phyloP scores from a whole-genome alignment of 2,797 vertebrate genomes.

The Gallinago nigripennis region DNA sequence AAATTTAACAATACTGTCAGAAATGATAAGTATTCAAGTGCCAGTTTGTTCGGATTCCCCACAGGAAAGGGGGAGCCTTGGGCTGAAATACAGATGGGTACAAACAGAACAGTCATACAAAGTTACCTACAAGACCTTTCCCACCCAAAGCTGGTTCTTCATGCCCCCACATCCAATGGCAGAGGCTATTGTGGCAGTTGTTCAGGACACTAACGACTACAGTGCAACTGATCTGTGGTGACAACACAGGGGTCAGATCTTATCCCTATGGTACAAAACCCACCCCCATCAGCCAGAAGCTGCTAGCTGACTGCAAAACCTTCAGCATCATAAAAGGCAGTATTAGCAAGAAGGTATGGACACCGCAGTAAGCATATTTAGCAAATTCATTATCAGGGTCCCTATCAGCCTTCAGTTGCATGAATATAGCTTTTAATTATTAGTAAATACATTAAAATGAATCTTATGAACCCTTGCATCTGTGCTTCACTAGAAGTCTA shows the following conservation, averaged over 20 bases:
- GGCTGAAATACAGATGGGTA: background rate
- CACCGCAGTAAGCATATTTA: background rate
- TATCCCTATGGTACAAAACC: background rate
- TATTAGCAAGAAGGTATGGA: background rate
- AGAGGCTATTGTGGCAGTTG: background rate
- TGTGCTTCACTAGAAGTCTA: background rate
- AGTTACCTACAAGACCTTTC: background rate
- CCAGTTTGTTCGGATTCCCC: background rate
- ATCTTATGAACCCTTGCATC: background rate
- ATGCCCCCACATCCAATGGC: fast-evolving
- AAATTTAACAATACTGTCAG: background rate
- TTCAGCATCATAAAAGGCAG: background rate
- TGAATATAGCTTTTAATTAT: background rate
- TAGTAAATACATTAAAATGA: background rate
- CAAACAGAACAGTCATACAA: background rate
- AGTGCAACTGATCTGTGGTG: background rate
- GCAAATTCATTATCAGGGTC: background rate
- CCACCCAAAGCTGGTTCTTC: background rate
- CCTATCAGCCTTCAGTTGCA: background rate
- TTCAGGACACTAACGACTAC: background rate
- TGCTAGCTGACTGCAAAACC: background rate
- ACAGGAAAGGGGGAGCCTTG: background rate
- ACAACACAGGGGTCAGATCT: background rate
- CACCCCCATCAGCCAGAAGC: background rate
- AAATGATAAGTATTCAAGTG: background rate